Evolutionary conservation across 2,113 vertebrate genomes (phyloP).

Genomic region (Mormyrus iriodes): DNA sequence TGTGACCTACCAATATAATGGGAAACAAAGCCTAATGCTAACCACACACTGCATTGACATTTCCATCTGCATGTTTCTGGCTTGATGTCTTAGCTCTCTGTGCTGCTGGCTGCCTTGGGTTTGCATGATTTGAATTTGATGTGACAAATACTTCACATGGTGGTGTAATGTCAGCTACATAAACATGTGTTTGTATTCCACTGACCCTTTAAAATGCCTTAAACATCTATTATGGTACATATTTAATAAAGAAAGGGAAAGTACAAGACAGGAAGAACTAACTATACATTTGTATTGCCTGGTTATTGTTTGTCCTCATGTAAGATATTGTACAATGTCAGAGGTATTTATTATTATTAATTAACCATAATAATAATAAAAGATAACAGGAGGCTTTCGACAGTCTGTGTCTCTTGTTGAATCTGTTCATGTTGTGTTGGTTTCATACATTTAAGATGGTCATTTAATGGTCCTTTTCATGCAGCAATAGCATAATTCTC

Average conservation of each 20-base stretch:
- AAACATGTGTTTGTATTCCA: not conserved
- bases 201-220: constrained; percentile 2
- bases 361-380: not conserved
- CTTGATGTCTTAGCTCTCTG: not conserved
- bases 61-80: constrained; percentile 8
- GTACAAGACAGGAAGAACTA: not conserved
- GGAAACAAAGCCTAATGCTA: not conserved
- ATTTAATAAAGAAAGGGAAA: not conserved
- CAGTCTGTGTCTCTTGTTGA: not conserved
- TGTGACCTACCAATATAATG: not conserved
- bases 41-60: not conserved
- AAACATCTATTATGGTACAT: not conserved
- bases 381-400: not conserved
- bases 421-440: not conserved
- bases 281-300: not conserved
- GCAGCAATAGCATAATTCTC: not conserved
- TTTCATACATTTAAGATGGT: not conserved
- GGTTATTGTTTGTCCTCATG: constrained; percentile 12
- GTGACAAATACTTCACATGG: not conserved
- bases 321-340: constrained; percentile 23
- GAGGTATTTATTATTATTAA: not conserved
- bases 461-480: not conserved
- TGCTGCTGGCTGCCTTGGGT: not conserved
- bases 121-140: not conserved
- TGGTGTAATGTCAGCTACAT: not conserved